phyloP scores from a whole-genome alignment of 2,888 invertebrate genomes.

The Plagodis pulveraria region DNA sequence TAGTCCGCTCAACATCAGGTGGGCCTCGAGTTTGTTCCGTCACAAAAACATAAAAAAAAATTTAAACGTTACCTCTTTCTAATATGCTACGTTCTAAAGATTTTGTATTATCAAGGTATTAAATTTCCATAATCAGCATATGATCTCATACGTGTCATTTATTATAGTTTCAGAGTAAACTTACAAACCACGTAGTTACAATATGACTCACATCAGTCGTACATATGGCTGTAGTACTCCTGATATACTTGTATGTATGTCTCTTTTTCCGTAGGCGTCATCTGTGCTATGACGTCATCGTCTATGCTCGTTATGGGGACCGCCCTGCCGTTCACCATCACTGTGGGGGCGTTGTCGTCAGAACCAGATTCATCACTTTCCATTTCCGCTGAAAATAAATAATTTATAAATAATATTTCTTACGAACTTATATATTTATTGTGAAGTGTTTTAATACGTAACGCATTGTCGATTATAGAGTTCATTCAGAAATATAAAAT shows the following conservation, averaged over 20 bases:
- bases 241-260: constrained; percentile 97
- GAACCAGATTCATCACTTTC: constrained; percentile 91
- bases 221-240: constrained; percentile 96
- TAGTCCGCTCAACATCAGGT: too few species aligned
- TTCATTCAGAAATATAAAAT: too few species aligned
- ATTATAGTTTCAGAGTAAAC: constrained; percentile 7
- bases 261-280: constrained; percentile 97
- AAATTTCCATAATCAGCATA: too few species aligned
- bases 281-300: constrained; percentile 93
- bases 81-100: too few species aligned
- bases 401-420: neutral
- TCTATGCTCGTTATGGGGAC: constrained; percentile 94
- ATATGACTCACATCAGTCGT: constrained; percentile 82
- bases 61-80: too few species aligned
- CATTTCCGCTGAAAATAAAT: constrained; percentile 83
- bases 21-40: too few species aligned
- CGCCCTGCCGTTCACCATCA: constrained; percentile 91
- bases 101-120: too few species aligned
- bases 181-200: constrained; percentile 26
- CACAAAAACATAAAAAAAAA: too few species aligned
- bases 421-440: too few species aligned
- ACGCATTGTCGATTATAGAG: too few species aligned
- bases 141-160: constrained; percentile 8
- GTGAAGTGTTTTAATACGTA: too few species aligned
- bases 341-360: constrained; percentile 92